Evolutionary conservation across 2,888 invertebrate species (phyloP), one percentile per base, ranked within the genome.

Genomic region (Cinara cedri): DNA sequence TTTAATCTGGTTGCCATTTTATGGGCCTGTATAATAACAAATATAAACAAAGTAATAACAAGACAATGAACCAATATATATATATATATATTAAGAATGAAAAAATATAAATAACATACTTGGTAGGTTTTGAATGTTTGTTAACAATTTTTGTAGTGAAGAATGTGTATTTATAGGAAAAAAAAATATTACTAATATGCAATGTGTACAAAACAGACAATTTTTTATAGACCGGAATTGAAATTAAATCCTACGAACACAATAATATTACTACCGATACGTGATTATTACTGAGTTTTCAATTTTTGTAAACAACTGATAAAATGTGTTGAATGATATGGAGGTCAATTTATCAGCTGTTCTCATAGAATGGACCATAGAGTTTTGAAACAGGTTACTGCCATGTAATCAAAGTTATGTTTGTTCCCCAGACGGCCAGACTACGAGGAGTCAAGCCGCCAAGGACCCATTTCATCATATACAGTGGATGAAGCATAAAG

Each of bases 241-340:
- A 10, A 54, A 42, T n/a, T n/a, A n/a, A n/a, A 70, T 70, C 42
- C 54, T 70, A 55, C 54, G 21, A 9, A 26, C 55, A 24, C 34
- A 26, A 49, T n/a, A n/a, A 9, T 9, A 46, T n/a, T 14, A 26
- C 8, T 1, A 19, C 0, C 19, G 19, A 24, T n/a, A n/a, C 21
- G 11, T 1, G 1, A 14, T 14, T 10, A 14, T 34, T 42, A 72
- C 49, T 14, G 72, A 62, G 21, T 66, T 66, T 66, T 76, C 24
- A 44, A n/a, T 34, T 57, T 78, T 78, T 78, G 66, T 78, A 34
- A 51, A 78, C 51, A 78, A 78, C 68, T 57, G 76, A 76, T 76
- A 11, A 24, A 26, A n/a, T 9, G 11, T 11, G 3, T 49, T 16
- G 21, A 60, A 21, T 68, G 76, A 78, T 78, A 78, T 34, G 66